Evolutionary conservation across 1,140 invertebrate species (phyloP).

Genomic region (Meloidogyne hapla): DNA sequence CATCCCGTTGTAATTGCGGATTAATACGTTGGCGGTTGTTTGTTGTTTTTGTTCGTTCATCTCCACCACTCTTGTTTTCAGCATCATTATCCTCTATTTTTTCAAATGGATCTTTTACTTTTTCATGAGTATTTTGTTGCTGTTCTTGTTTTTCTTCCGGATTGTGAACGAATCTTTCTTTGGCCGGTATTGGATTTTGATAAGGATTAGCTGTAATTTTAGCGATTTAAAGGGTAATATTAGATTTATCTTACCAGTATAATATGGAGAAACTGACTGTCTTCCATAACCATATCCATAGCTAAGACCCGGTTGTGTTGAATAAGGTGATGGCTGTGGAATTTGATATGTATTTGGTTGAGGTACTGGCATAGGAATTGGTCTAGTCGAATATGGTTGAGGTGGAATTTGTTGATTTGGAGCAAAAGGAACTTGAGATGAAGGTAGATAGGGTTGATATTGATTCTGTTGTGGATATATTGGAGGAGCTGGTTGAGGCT

Average conservation of each 20-base stretch:
- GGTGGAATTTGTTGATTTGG: neutral
- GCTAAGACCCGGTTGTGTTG: neutral
- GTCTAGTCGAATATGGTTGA: neutral
- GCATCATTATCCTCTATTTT: neutral
- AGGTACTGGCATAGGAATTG: neutral
- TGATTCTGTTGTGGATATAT: neutral
- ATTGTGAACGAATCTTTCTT: constrained; percentile 9
- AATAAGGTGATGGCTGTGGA: constrained; percentile 2
- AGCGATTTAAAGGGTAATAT: neutral
- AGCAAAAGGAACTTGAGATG: neutral
- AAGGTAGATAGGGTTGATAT: neutral
- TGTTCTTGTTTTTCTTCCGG: neutral
- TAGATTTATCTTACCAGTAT: neutral
- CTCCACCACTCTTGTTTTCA: neutral
- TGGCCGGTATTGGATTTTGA: constrained; percentile 7
- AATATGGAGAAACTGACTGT: constrained; percentile 2
- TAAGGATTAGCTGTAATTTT: neutral
- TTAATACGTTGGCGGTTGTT: neutral
- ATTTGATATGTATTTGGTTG: neutral
- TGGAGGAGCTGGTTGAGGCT: no score
- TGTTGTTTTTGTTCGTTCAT: constrained; percentile 3
- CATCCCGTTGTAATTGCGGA: constrained; percentile 4
- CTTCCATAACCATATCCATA: neutral
- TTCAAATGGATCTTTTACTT: constrained; percentile 15
- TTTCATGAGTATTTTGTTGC: neutral